Base-by-base conservation (phyloP, 2,888 invertebrate species). In the Polydrusus cervinus region DNA sequence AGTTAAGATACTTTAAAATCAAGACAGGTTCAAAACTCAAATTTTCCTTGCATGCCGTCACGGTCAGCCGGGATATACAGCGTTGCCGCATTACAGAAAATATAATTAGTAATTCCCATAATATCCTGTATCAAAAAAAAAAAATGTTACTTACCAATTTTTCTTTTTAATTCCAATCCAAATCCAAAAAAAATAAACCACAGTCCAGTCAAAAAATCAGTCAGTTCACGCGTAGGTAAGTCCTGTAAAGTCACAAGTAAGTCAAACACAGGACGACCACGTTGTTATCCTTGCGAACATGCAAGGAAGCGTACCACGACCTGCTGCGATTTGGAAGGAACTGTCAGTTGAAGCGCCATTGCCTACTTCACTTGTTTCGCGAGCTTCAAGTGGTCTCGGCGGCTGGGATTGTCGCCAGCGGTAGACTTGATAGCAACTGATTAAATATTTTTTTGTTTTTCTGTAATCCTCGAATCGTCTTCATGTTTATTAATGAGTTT, bases 251-350 rank as follows among this genome's bases (percentile, higher is more conserved):
- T 68, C 30, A 34, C 13, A 49, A 49, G 25, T 25, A 20, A 25
- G 71, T 40, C 51, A 51, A 66, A 57, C 57, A 55, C 49, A 65
- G 61, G 49, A 70, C 60, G 64, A 75, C 45, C 75, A 75, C 75
- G 75, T 75, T 75, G 64, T 65, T 25, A 53, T 71, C 75, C 67
- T 71, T 72, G 57, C 71, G 64, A 64, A 71, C 40, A 67, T 68
- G 51, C 62, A 72, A 62, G 68, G 67, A 71, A 67, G 51, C 71
- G 68, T 71, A 62, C 60, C 57, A 47, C 55, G 47, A 53, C 62
- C 67, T 55, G 25, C 68, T 38, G 34, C 75, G 75, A 67, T 72
- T 66, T 51, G 55, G 75, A 71, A 69, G 69, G 75, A 75, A 75
- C 75, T 75, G 72, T 68, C 40, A 25, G 51, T 30, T 45, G 43